Evolutionary conservation across 2,797 vertebrate species (phyloP).

Genomic region (Sparus aurata): DNA sequence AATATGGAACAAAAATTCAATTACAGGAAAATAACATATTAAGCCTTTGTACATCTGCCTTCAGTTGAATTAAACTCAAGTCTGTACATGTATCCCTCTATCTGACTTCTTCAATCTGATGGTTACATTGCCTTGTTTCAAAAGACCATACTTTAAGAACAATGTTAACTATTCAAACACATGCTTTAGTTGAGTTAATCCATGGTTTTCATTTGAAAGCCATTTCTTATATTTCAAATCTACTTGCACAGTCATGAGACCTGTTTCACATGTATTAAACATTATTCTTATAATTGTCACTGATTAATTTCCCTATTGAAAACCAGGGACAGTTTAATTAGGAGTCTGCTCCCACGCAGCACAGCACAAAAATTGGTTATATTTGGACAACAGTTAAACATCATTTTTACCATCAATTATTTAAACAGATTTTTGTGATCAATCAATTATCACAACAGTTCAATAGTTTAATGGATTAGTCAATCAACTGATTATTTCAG

Average conservation of each 20-base stretch:
- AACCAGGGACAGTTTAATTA: not conserved
- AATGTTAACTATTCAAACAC: not conserved
- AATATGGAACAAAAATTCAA: constrained; percentile 21
- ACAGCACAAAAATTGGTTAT: not conserved
- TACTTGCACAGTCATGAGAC: not conserved
- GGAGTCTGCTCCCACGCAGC: not conserved
- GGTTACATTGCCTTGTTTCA: not conserved
- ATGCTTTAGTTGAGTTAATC: not conserved
- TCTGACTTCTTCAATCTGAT: not conserved
- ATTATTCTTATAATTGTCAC: not conserved
- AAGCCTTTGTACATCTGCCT: not conserved
- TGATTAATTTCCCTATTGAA: not conserved
- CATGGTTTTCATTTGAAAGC: not conserved
- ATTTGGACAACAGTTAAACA: not conserved
- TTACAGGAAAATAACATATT: too few species aligned
- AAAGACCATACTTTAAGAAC: not conserved
- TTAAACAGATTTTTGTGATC: not conserved
- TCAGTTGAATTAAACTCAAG: not conserved
- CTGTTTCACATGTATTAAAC: not conserved
- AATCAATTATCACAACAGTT: not conserved
- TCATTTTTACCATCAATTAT: too few species aligned
- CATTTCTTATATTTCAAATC: not conserved
- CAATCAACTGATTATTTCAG: not conserved
- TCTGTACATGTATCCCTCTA: not conserved
- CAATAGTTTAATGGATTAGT: not conserved